Evolutionary conservation across 2,888 invertebrate species (phyloP), one percentile per base, ranked within the genome.

Genomic region (Netelia fuscicornis): DNA sequence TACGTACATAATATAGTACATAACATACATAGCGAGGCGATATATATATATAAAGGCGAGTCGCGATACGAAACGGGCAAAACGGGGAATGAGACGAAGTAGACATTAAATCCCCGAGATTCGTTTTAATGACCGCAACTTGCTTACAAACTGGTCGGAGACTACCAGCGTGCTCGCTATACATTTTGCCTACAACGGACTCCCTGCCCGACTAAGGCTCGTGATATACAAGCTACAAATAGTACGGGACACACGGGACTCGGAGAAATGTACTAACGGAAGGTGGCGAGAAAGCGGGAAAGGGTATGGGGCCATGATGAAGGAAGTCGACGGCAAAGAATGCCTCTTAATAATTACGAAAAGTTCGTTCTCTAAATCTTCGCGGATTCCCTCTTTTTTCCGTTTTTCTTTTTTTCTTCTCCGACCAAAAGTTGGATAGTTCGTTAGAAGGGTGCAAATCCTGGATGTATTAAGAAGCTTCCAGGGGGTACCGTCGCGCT

Each of bases 111-210:
- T 93, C 92, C 92, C 90, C 81, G 91, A 93, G 92, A 93, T 93
- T 93, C 92, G 92, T 93, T 92, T 92, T 93, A 93, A 93, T 92
- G 93, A 92, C 89, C 90, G 89, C 91, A 92, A 93, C 92, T 92
- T 92, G 91, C 91, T 93, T 91, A 91, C 91, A 91, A 92, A 93
- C 92, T 92, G 91, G 91, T 92, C 91, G 91, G 89, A 90, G 75
- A 65, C 64, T 77, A 56, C 52, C 71, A 30, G 75, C 86, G 83
- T 78, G 30, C 54, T 65, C 17, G 70, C 84, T 83, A 77, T 82
- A 72, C 76, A 79, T 76, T 30, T 84, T 81, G 81, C 78, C 67
- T 67, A 70, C 78, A 84, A 54, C 67, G 62, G 74, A 64, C 64
- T 81, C 67, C 72, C 30, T 5, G 3, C 30, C 56, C 84, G 64